These are phyloP conservation scores for Pseudopodoces humilis DNA, from an alignment of 2,113 vertebrate species.

Conservation along the genomic window DNA sequence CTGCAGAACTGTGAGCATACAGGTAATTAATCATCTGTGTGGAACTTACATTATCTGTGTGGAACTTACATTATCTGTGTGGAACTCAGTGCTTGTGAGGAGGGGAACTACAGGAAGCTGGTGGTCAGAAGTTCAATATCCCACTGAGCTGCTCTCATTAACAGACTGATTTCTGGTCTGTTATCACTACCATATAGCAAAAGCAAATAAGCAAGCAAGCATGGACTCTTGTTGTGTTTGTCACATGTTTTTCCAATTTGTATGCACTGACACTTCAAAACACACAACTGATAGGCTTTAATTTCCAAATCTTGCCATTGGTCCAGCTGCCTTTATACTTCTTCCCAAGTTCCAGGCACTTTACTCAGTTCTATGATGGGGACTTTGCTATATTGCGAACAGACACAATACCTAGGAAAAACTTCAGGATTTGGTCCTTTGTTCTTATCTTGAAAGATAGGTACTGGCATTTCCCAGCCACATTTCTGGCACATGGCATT, in stretches of 20 bases:
- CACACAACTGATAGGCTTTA: conserved; percentile 40
- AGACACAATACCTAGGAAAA: not conserved
- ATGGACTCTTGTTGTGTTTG: not conserved
- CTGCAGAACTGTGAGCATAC: rapidly evolving
- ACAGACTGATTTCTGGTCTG: not conserved
- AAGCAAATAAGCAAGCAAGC: not conserved
- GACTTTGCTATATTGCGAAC: not conserved
- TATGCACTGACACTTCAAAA: conserved; percentile 56
- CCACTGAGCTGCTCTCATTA: not conserved
- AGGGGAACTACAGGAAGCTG: not conserved
- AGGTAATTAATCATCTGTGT: conserved; percentile 9
- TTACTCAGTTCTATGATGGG: not conserved
- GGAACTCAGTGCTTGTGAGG: not conserved
- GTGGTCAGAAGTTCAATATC: not conserved
- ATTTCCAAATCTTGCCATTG: conserved; percentile 59
- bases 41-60: not conserved
- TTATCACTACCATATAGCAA: not conserved
- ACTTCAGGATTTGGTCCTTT: not conserved
- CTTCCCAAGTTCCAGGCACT: not conserved
- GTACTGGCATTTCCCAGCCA: not conserved
- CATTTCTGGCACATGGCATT: not conserved
- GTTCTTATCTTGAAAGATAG: not conserved
- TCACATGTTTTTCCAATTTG: not conserved
- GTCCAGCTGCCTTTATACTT: conserved; percentile 69
- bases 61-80: not conserved